phyloP scores from a whole-genome alignment of 2,888 invertebrate genomes.

The Gerosis bhagava region DNA sequence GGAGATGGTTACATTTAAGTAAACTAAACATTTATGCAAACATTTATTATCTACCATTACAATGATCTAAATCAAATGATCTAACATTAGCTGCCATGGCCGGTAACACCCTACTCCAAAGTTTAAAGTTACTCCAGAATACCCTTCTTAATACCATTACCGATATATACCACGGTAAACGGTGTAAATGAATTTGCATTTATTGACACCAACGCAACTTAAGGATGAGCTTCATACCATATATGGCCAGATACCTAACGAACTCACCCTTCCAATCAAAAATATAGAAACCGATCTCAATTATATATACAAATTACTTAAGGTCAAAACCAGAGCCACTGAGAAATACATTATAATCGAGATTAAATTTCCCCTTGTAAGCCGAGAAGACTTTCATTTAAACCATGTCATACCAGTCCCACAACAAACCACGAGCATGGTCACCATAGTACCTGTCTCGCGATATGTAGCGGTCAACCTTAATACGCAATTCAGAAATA shows the following conservation, averaged over 20 bases:
- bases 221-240: conserved; percentile 14
- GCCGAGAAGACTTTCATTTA: conserved; percentile 21
- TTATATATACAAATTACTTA: conserved; percentile 1
- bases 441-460: conserved; percentile 27
- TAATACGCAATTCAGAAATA: no score
- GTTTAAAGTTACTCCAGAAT: conserved; percentile 1
- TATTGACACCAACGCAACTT: conserved; percentile 16
- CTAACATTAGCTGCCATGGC: conserved; percentile 8
- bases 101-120: conserved; percentile 1
- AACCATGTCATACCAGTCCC: conserved; percentile 22
- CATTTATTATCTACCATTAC: no score
- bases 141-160: background rate
- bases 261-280: conserved; percentile 8
- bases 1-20: no score
- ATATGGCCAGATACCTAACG: conserved; percentile 8
- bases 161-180: conserved; percentile 2
- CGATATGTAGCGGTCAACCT: conserved; percentile 28
- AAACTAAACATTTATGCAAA: no score
- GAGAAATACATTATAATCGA: conserved; percentile 32
- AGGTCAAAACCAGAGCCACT: conserved; percentile 23
- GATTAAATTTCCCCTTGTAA: conserved; percentile 30
- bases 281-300: conserved; percentile 20
- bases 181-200: conserved; percentile 5
- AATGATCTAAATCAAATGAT: no score
- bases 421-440: conserved; percentile 13